A percentile compares a stretch with the other conserved stretches of the same genome.
Conservation (phyloP, 1,140 invertebrate genomes). For the Mylabris phalerata region DNA sequence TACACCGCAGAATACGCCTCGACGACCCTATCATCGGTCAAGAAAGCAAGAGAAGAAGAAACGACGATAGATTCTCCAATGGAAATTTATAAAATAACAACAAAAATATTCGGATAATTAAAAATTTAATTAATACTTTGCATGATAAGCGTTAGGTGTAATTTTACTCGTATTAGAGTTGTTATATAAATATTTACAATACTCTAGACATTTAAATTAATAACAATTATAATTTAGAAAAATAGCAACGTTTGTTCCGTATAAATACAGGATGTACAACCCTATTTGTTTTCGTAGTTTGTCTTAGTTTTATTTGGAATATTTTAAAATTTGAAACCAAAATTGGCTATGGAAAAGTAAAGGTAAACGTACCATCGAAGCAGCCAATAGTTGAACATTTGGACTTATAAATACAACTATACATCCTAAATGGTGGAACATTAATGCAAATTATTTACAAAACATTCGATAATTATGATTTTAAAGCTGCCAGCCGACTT, state of each 20-base stretch:
- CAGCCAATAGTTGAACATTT: too few species aligned
- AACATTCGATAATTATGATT: conserved; percentile 53
- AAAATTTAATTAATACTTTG: too few species aligned
- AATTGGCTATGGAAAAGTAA: too few species aligned
- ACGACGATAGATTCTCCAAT: conserved; percentile 29
- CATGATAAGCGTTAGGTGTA: background rate
- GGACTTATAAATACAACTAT: too few species aligned
- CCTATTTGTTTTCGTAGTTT: too few species aligned
- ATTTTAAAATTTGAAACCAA: too few species aligned
- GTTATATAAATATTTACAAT: background rate
- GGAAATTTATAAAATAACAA: too few species aligned
- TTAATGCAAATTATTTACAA: background rate
- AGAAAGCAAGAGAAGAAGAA: conserved; percentile 53
- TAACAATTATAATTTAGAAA: background rate
- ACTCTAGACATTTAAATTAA: background rate
- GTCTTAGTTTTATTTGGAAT: too few species aligned
- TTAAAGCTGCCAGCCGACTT: conserved; percentile 70
- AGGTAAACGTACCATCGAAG: too few species aligned
- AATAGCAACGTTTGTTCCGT: background rate
- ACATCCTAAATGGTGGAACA: too few species aligned
- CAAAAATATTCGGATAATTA: too few species aligned
- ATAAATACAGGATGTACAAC: too few species aligned
- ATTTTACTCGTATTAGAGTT: background rate
- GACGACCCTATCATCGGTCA: conserved; percentile 45
- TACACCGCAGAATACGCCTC: conserved; percentile 50